Percentiles rank a stretch among this genome's conserved stretches.
phyloP scores from a whole-genome alignment of 1,140 invertebrate genomes.

The Brachionus asplanchnoidis region DNA sequence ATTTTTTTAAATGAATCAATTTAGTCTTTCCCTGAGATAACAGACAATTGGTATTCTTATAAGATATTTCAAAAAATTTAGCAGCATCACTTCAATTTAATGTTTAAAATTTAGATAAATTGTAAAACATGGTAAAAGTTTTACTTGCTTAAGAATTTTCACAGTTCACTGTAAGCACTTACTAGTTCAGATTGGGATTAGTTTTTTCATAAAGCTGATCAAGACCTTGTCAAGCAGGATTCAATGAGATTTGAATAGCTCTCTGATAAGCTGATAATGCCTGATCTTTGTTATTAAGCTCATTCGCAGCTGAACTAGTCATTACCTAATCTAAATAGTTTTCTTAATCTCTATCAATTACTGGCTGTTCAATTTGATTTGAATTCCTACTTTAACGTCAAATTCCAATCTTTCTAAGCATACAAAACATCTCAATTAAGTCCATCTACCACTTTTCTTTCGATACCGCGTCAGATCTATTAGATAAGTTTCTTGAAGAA shows the following conservation, averaged over 20 bases:
- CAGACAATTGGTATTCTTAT: conserved; percentile 2
- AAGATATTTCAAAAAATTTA: conserved; percentile 27
- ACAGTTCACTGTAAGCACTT: background rate
- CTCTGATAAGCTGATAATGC: conserved; percentile 25
- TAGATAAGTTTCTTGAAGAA: too few species aligned
- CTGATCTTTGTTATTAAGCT: conserved; percentile 20
- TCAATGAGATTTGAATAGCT: background rate
- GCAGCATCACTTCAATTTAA: background rate
- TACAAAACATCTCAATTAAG: too few species aligned
- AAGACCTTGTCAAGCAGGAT: conserved; percentile 31
- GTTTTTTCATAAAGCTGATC: conserved; percentile 34
- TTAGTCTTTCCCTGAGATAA: background rate
- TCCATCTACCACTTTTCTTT: too few species aligned
- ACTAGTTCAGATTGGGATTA: conserved; percentile 11
- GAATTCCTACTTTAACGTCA: too few species aligned
- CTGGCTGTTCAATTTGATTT: background rate
- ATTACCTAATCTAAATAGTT: conserved; percentile 21
- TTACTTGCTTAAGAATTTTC: conserved; percentile 2
- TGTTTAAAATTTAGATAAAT: background rate
- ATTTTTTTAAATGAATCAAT: too few species aligned
- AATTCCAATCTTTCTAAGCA: too few species aligned
- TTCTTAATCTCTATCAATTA: conserved; percentile 34
- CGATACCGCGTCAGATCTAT: too few species aligned
- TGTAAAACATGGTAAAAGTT: background rate
- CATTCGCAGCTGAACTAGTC: conserved; percentile 14